A percentile compares a stretch with the other conserved stretches of the same genome.
Conservation (phyloP, 2,888 invertebrate genomes). For the Drosophila yooni region DNA sequence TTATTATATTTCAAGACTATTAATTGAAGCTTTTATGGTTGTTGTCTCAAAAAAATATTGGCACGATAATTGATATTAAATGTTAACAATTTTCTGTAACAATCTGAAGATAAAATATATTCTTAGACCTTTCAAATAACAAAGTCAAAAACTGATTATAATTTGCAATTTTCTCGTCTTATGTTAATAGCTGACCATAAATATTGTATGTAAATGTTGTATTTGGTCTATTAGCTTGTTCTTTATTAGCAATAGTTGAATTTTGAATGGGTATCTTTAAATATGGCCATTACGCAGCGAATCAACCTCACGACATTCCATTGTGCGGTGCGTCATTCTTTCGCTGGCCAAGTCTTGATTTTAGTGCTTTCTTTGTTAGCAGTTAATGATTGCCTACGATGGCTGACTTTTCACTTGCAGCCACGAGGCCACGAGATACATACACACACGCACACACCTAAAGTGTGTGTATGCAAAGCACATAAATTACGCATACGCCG, state of each 20-base stretch:
- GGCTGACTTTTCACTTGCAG: slow-evolving; percentile 65
- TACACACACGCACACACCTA: background rate
- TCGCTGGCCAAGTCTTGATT: slow-evolving; percentile 30
- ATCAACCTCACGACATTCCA: slow-evolving; percentile 6
- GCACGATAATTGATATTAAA: background rate
- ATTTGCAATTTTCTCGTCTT: background rate
- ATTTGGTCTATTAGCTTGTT: background rate
- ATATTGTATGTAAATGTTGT: background rate
- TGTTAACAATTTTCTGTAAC: background rate
- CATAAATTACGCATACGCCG: slow-evolving; percentile 79
- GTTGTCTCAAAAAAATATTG: background rate
- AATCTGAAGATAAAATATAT: background rate
- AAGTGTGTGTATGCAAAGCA: slow-evolving; percentile 29
- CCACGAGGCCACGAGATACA: slow-evolving; percentile 14
- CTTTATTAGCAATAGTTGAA: background rate
- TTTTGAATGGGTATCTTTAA: background rate
- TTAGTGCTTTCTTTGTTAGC: slow-evolving; percentile 41
- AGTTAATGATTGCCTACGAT: slow-evolving; percentile 51
- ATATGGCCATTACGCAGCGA: background rate
- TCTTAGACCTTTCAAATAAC: background rate
- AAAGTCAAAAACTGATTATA: background rate
- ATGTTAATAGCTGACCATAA: background rate
- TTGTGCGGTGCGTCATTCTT: slow-evolving; percentile 34
- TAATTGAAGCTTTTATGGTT: background rate
- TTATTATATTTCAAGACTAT: background rate